These are phyloP conservation scores for Trilocha varians DNA, from an alignment of 2,888 invertebrate genomes.

Conservation along the genomic window DNA sequence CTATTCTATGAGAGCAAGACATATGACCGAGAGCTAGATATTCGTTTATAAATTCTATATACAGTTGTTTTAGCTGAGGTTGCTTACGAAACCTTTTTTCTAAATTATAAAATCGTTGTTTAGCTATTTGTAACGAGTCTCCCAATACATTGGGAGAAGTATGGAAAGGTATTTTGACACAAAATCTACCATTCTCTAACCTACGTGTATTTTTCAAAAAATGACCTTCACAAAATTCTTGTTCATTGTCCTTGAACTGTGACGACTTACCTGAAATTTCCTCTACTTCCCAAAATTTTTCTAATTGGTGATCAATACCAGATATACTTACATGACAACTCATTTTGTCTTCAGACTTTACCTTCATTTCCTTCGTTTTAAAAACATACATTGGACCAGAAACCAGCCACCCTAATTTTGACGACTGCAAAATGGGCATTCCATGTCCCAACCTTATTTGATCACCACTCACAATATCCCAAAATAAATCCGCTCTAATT, in stretches of 20 bases:
- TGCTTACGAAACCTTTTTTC: conserved; percentile 14
- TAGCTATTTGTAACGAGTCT: conserved; percentile 15
- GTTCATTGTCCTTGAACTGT: conserved; percentile 8
- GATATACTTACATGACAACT: conserved; percentile 7
- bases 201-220: conserved; percentile 11
- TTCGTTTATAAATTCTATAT: conserved; percentile 14
- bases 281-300: conserved; percentile 19
- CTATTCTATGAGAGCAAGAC: not conserved
- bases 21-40: conserved; percentile 15
- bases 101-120: conserved; percentile 11
- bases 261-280: conserved; percentile 10
- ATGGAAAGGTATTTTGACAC: conserved; percentile 6
- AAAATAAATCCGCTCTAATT: conserved; percentile 14
- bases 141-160: conserved; percentile 7
- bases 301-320: conserved; percentile 8
- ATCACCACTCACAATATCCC: conserved; percentile 16
- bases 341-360: not conserved
- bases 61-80: conserved; percentile 8
- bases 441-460: conserved; percentile 13
- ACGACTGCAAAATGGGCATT: conserved; percentile 11
- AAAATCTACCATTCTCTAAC: conserved; percentile 11
- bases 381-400: conserved; percentile 15
- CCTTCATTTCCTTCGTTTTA: not conserved
- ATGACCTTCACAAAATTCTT: conserved; percentile 16
- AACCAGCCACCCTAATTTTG: conserved; percentile 20